Evolutionary conservation across 2,888 invertebrate species (phyloP).

Genomic region (Falcaria lacertinaria): DNA sequence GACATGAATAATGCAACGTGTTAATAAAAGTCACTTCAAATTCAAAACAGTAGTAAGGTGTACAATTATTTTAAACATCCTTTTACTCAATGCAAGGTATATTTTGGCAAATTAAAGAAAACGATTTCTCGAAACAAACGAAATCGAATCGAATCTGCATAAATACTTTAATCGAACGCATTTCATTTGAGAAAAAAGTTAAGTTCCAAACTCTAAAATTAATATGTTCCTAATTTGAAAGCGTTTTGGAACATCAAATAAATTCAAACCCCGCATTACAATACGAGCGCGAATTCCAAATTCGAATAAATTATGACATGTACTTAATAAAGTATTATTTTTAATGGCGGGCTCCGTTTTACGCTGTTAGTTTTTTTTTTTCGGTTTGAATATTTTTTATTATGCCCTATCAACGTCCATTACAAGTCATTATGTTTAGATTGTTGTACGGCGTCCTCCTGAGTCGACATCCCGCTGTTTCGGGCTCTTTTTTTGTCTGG

Average conservation of each 20-base stretch:
- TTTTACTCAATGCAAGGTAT: slow-evolving; percentile 1
- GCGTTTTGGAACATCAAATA: slow-evolving; percentile 41
- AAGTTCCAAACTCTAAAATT: slow-evolving; percentile 43
- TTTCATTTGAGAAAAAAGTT: slow-evolving; percentile 21
- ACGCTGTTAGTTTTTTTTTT: slow-evolving; percentile 27
- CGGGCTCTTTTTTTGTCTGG: slow-evolving; percentile 25
- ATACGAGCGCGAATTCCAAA: slow-evolving; percentile 43
- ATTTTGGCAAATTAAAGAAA: slow-evolving; percentile 25
- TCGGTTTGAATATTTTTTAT: slow-evolving; percentile 34
- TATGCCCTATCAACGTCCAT: slow-evolving; percentile 56
- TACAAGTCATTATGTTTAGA: slow-evolving; percentile 64
- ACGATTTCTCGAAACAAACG: slow-evolving; percentile 35
- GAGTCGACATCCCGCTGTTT: slow-evolving; percentile 53
- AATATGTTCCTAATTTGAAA: slow-evolving; percentile 56
- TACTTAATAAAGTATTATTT: slow-evolving; percentile 9
- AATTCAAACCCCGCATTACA: slow-evolving; percentile 35
- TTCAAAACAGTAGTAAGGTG: slow-evolving; percentile 37
- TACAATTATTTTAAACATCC: not conserved
- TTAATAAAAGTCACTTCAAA: slow-evolving; percentile 14
- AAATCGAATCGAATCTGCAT: slow-evolving; percentile 30
- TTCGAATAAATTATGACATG: slow-evolving; percentile 20
- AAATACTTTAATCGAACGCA: slow-evolving; percentile 26
- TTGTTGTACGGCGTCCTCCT: slow-evolving; percentile 52
- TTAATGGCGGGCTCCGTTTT: slow-evolving; percentile 22
- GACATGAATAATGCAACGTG: not conserved